phyloP scores from a whole-genome alignment of 2,888 invertebrate genomes.

The Yponomeuta plumbellus region DNA sequence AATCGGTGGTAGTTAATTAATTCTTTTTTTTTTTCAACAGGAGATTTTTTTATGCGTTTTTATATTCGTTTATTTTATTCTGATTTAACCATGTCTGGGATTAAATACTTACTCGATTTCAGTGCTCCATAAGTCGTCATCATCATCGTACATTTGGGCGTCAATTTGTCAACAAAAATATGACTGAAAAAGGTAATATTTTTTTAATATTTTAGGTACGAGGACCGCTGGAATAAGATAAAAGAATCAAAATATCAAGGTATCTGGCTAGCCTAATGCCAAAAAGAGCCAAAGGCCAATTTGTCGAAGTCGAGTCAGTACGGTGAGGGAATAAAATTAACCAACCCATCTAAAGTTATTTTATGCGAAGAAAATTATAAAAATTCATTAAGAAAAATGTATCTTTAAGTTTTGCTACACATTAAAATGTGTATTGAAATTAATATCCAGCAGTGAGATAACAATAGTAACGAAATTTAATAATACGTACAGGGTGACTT shows the following conservation, averaged over 20 bases:
- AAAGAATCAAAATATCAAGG: too few relatives aligned
- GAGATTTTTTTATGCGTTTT: too few relatives aligned
- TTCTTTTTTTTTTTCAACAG: too few relatives aligned
- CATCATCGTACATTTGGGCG: slow-evolving; percentile 32
- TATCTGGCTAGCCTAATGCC: slow-evolving; percentile 10
- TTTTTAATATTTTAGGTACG: background rate
- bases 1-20: too few relatives aligned
- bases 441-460: too few relatives aligned
- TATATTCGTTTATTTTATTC: too few relatives aligned
- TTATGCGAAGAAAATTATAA: too few relatives aligned
- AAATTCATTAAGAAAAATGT: too few relatives aligned
- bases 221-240: slow-evolving; percentile 8
- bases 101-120: slow-evolving; percentile 47
- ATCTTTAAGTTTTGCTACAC: too few relatives aligned
- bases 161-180: background rate
- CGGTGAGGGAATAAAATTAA: background rate
- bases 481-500: too few relatives aligned
- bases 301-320: background rate
- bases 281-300: background rate
- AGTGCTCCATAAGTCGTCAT: slow-evolving; percentile 48
- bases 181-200: background rate
- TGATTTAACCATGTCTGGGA: background rate
- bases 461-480: too few relatives aligned
- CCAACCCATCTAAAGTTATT: background rate
- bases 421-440: too few relatives aligned